Evolutionary conservation across 2,888 invertebrate species (phyloP).

Genomic region (Limnephilus rhombicus): DNA sequence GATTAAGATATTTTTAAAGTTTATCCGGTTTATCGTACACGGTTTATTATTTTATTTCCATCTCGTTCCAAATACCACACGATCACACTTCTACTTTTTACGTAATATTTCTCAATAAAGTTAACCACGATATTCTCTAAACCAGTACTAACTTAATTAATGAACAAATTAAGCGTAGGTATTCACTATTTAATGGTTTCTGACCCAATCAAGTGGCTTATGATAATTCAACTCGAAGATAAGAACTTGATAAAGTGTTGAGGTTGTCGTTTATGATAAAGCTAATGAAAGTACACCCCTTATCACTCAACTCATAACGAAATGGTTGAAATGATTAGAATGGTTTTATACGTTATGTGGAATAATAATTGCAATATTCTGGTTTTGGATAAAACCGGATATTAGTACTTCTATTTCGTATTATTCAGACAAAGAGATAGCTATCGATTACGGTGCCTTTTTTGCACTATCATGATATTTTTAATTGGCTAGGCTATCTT

Average conservation of each 20-base stretch:
- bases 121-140: not conserved
- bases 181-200: slow-evolving; percentile 13
- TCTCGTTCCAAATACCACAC: not conserved
- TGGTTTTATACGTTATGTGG: not conserved
- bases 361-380: not conserved
- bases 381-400: not conserved
- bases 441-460: not conserved
- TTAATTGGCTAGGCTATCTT: no score
- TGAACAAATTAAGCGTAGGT: not conserved
- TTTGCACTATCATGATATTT: no score
- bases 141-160: not conserved
- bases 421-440: not conserved
- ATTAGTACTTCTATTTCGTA: not conserved
- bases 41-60: not conserved
- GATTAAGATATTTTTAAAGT: no score
- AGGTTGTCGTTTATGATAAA: slow-evolving; percentile 20
- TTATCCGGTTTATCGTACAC: not conserved
- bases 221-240: not conserved
- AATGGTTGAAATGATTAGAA: not conserved
- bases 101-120: not conserved
- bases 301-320: slow-evolving; percentile 5
- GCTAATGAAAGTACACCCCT: slow-evolving; percentile 11
- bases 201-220: slow-evolving; percentile 19
- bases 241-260: slow-evolving; percentile 7
- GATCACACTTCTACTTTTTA: not conserved